Evolutionary conservation across 1,140 invertebrate species (phyloP), one percentile per base, ranked within the genome.

Genomic region (Euura lappo): DNA sequence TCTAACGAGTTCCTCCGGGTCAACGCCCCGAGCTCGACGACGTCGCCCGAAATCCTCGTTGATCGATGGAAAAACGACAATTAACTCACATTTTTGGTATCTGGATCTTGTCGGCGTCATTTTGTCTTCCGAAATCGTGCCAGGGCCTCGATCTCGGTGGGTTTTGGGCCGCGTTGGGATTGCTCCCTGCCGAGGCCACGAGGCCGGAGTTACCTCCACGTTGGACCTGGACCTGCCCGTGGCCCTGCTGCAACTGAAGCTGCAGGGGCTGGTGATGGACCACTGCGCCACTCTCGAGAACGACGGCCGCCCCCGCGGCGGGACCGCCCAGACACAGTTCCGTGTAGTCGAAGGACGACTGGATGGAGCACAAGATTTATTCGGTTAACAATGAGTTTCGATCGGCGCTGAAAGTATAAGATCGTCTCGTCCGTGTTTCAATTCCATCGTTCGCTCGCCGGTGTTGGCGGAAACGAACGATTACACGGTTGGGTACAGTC

Each of bases 11-110:
- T n/a, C 51, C 3, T 5, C 51, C 51, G 51, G 51, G 51, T 60
- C 13, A 60, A 60, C 51, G 51, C 51, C 51, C 51, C n/a, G n/a
- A n/a, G n/a, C n/a, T n/a, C n/a, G n/a, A n/a, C n/a, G n/a, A n/a
- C n/a, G n/a, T n/a, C n/a, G n/a, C n/a, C 13, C 51, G 5, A 60
- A 60, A 11, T 28, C 28, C 28, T 28, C 28, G 28, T 28, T 28
- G 0, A 1, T 28, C 0, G 1, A 28, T 28, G 28, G 28, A 28
- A 28, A 28, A 28, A 28, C 28, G 0, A 28, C 28, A 28, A 28
- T 51, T 65, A 83, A 95, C 96, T 96, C 90, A 98, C 97, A 98
- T 90, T 95, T 98, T 99, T 86, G 96, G 95, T 91, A 98, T 98
- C 90, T 98, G 96, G 79, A 98, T 96, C 91, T 98, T 98, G 87